These are phyloP conservation scores for Pachyuromys duprasi DNA, from an alignment of 2,797 vertebrate species.

Conservation along the genomic window DNA sequence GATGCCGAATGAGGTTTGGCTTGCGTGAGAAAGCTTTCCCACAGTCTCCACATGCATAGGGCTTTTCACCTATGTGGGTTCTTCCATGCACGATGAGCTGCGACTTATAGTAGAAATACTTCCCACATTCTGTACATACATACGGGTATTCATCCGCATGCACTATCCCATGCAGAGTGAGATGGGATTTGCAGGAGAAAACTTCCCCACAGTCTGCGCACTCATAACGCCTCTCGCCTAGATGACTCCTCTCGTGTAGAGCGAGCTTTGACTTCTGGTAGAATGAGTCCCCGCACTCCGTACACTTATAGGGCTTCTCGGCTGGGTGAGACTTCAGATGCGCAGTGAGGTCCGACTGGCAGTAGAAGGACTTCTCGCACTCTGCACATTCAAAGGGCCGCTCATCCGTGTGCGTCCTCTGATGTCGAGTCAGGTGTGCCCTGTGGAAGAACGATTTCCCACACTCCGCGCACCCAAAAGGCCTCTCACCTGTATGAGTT, in stretches of 20 bases:
- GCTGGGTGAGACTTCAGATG: background rate
- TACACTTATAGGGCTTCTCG: background rate
- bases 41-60: background rate
- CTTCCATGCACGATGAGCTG: background rate
- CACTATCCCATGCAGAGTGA: background rate
- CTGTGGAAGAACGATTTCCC: background rate
- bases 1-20: background rate
- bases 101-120: background rate
- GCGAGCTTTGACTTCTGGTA: background rate
- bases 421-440: background rate
- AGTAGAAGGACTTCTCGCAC: background rate
- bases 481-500: background rate
- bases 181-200: background rate
- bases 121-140: background rate
- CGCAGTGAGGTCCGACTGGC: background rate
- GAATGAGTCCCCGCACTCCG: background rate
- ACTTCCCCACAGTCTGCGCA: background rate
- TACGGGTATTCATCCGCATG: background rate
- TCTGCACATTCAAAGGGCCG: background rate
- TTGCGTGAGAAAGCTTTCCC: background rate
- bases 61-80: background rate
- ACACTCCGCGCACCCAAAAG: background rate
- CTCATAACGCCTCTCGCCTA: background rate
- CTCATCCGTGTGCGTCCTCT: background rate
- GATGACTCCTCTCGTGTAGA: background rate